These are phyloP conservation scores for Stichodactyla mertensii DNA, from an alignment of 64 coral and sea anemone genomes.

Conservation along the genomic window DNA sequence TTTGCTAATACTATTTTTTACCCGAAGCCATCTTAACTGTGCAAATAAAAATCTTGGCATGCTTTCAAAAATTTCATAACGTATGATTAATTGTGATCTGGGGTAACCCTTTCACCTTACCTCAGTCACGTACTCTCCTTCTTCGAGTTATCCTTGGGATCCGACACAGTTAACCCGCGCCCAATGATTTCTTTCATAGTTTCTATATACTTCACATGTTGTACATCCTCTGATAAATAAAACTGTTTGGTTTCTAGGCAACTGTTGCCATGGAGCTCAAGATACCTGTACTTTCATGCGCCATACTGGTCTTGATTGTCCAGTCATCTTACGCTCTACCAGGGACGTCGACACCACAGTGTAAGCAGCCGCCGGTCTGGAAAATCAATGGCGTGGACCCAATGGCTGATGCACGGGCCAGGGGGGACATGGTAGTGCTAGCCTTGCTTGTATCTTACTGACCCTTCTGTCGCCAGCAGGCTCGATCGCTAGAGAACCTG, in stretches of 20 bases:
- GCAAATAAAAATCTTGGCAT: background rate
- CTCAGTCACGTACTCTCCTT: background rate
- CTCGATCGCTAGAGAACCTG: background rate
- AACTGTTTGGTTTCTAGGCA: background rate
- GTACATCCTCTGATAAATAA: background rate
- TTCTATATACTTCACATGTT: background rate
- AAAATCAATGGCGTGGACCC: conserved; percentile 33
- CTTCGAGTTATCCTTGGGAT: background rate
- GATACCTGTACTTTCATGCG: background rate
- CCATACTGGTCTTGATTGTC: conserved; percentile 1
- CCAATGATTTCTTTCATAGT: too few species aligned
- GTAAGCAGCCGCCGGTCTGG: conserved; percentile 33
- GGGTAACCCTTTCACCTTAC: background rate
- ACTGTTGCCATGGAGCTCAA: conserved; percentile 4
- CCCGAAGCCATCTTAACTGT: background rate
- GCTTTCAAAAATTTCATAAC: background rate
- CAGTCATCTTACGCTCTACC: background rate
- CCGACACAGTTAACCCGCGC: background rate
- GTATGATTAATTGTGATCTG: background rate
- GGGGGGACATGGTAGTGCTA: conserved; percentile 28
- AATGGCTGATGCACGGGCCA: conserved; percentile 31
- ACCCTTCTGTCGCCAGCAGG: conserved; percentile 42
- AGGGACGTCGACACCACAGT: background rate
- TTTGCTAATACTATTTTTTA: background rate
- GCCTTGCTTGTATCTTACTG: conserved; percentile 32